Percentiles rank a stretch among this genome's conserved stretches.
phyloP scores from a whole-genome alignment of 2,888 invertebrate genomes.

The Dryadula phaetusa region DNA sequence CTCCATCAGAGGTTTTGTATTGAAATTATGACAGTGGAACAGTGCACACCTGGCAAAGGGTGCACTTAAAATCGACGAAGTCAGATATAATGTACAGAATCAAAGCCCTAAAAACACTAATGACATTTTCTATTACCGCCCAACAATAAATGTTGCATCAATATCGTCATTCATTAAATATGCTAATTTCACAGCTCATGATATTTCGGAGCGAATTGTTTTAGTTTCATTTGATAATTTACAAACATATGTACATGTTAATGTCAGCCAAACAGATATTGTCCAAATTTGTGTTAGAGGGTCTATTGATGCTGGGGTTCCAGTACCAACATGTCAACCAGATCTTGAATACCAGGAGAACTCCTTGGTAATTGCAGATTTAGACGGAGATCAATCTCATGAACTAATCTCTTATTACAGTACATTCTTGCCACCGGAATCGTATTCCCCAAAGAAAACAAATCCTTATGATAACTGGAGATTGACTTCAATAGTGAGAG shows the following conservation, averaged over 20 bases:
- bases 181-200: slow-evolving; percentile 79
- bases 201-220: slow-evolving; percentile 89
- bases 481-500: slow-evolving; percentile 87
- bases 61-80: slow-evolving; percentile 76
- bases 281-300: slow-evolving; percentile 87
- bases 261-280: slow-evolving; percentile 91
- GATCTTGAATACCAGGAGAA: slow-evolving; percentile 89
- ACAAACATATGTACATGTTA: slow-evolving; percentile 87
- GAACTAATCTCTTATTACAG: slow-evolving; percentile 91
- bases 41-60: slow-evolving; percentile 79
- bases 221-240: slow-evolving; percentile 91
- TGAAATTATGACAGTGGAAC: slow-evolving; percentile 94
- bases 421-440: slow-evolving; percentile 82
- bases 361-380: slow-evolving; percentile 89
- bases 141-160: slow-evolving; percentile 68
- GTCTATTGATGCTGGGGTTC: slow-evolving; percentile 59
- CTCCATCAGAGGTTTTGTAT: slow-evolving; percentile 88
- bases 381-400: slow-evolving; percentile 90
- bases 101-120: slow-evolving; percentile 75
- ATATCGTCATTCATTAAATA: slow-evolving; percentile 77
- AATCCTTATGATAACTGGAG: slow-evolving; percentile 83
- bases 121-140: slow-evolving; percentile 71
- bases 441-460: slow-evolving; percentile 64
- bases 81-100: slow-evolving; percentile 74
- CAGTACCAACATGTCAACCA: slow-evolving; percentile 87